Percentiles rank a stretch among this genome's conserved stretches.
These are phyloP conservation scores for Xerus rutilus DNA, from an alignment of 2,797 vertebrate species.

Conservation along the genomic window DNA sequence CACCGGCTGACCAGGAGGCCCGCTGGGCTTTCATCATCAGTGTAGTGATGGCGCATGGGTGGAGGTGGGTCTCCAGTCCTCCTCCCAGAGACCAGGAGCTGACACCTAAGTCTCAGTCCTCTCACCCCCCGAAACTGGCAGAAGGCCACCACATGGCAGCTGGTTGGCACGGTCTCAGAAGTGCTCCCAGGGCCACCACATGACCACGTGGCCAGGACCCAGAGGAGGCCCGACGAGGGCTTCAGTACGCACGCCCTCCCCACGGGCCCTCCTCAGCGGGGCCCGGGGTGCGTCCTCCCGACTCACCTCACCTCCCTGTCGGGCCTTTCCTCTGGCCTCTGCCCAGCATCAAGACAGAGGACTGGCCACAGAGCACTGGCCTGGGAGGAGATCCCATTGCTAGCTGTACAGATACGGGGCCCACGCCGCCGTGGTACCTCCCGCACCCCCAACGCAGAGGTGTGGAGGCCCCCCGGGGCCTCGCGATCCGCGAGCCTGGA, in stretches of 20 bases:
- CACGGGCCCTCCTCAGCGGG: rapidly evolving
- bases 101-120: background rate
- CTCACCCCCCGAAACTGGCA: background rate
- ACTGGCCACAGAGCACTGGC: background rate
- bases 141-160: background rate
- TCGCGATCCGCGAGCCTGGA: too few species aligned
- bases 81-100: background rate
- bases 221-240: background rate
- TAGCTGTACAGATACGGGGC: rapidly evolving
- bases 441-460: too few species aligned
- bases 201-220: background rate
- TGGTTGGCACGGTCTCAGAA: too few species aligned
- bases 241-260: rapidly evolving
- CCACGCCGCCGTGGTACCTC: too few species aligned
- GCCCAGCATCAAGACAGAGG: background rate
- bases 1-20: too few species aligned
- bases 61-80: too few species aligned
- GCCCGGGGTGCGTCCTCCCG: background rate
- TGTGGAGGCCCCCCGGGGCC: too few species aligned
- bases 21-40: background rate
- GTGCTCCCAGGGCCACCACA: background rate
- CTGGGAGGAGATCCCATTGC: too few species aligned
- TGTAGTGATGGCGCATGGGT: rapidly evolving
- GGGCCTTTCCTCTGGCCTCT: too few species aligned
- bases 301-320: background rate